Conservation (phyloP, 2,113 vertebrate species). For the Oncorhynchus clarkii region DNA sequence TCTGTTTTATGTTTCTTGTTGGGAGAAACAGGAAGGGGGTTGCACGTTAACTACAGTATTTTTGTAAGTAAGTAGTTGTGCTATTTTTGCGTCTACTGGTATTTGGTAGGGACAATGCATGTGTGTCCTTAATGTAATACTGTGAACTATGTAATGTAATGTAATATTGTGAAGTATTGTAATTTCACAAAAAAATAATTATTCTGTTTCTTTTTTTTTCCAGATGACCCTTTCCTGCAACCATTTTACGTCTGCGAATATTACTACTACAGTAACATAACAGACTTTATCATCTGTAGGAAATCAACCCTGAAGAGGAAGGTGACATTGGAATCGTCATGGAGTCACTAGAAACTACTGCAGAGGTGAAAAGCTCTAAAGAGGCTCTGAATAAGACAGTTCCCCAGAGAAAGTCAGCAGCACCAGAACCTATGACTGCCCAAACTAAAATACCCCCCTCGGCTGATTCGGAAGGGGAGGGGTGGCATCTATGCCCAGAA, state of each 20-base stretch:
- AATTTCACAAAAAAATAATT: conserved; percentile 9
- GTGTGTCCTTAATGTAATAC: too few species aligned
- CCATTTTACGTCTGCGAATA: conserved; percentile 64
- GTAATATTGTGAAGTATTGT: too few species aligned
- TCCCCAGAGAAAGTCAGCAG: conserved; percentile 72
- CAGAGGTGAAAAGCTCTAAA: conserved; percentile 84
- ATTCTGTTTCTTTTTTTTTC: conserved; percentile 53
- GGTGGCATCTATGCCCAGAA: conserved; percentile 64
- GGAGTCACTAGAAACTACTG: conserved; percentile 88
- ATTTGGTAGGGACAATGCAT: too few species aligned
- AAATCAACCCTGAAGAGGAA: conserved; percentile 60
- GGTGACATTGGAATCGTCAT: conserved; percentile 79
- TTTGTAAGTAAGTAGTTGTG: too few species aligned
- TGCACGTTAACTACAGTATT: too few species aligned
- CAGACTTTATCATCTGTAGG: conserved; percentile 55
- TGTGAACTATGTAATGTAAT: too few species aligned
- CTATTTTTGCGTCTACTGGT: background rate
- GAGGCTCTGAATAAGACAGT: conserved; percentile 83
- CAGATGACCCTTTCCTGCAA: conserved; percentile 53
- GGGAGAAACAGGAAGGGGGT: too few species aligned
- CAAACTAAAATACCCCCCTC: conserved; percentile 79
- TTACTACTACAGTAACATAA: conserved; percentile 53
- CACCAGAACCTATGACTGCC: conserved; percentile 70
- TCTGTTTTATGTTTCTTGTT: too few species aligned
- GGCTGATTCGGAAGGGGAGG: conserved; percentile 77